phyloP scores from a whole-genome alignment of 2,888 invertebrate species.

The Girardia tigrina region DNA sequence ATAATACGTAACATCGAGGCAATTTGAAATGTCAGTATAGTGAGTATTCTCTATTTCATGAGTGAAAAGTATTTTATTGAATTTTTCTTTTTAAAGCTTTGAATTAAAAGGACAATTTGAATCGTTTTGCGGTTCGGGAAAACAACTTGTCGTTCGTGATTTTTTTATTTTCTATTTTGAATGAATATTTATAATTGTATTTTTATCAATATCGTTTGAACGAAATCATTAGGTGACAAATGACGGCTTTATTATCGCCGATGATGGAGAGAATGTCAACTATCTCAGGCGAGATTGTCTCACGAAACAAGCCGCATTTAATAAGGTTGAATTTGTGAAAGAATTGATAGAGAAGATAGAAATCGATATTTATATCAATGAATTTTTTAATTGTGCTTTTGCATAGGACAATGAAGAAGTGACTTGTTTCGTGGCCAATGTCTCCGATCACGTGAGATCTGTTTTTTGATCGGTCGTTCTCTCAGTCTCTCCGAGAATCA shows the following conservation, averaged over 20 bases:
- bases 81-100: neutral
- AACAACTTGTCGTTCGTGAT: neutral
- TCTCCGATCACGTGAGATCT: neutral
- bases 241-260: neutral
- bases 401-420: neutral
- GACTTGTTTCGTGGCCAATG: neutral
- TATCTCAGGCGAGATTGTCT: neutral
- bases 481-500: too few species aligned
- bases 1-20: too few species aligned
- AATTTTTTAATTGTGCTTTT: neutral
- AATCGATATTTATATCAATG: too few species aligned
- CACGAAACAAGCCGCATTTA: neutral
- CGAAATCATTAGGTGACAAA: neutral
- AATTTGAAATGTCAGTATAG: too few species aligned
- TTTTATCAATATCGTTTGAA: neutral
- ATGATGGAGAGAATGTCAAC: neutral
- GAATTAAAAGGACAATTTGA: neutral
- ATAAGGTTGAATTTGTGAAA: neutral
- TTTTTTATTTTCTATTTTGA: neutral
- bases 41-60: too few species aligned
- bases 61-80: too few species aligned
- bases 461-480: too few species aligned
- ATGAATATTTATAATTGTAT: too few species aligned
- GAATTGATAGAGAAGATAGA: too few species aligned
- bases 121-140: neutral